phyloP scores from a whole-genome alignment of 2,113 vertebrate genomes.

The Chaetura pelagica region DNA sequence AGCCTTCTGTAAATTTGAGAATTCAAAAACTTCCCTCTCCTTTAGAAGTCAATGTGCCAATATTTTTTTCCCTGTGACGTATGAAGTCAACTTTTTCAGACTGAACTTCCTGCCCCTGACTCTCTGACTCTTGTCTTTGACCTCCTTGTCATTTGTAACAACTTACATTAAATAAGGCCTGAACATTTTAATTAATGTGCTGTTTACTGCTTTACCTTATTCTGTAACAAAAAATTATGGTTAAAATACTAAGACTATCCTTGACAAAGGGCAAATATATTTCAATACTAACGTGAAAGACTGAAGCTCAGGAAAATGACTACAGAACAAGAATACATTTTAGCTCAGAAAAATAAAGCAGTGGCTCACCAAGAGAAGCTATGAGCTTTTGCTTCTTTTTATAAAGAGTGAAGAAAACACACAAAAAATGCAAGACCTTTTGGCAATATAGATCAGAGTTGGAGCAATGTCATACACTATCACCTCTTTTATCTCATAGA shows the following conservation, averaged over 20 bases:
- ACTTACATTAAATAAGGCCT: constrained; percentile 25
- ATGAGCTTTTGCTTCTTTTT: neutral
- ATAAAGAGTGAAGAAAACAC: neutral
- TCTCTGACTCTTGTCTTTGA: neutral
- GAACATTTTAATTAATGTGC: constrained; percentile 62
- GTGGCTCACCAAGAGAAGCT: neutral
- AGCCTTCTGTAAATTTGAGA: neutral
- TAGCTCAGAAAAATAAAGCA: neutral
- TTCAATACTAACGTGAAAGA: constrained; percentile 25
- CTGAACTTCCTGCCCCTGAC: neutral
- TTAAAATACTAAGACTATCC: constrained; percentile 57
- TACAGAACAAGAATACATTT: constrained; percentile 2
- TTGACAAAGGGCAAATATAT: constrained; percentile 28
- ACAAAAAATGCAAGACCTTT: neutral
- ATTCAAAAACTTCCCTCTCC: neutral
- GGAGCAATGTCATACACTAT: neutral
- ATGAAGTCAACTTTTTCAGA: neutral
- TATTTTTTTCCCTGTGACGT: neutral
- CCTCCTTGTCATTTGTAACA: neutral
- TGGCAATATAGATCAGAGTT: constrained; percentile 31
- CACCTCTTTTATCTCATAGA: constrained; percentile 29
- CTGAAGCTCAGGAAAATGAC: constrained; percentile 2
- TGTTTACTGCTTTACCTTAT: constrained; percentile 17
- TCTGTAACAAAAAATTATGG: neutral
- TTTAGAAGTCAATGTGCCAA: neutral